Evolutionary conservation across 2,113 vertebrate species (phyloP).

Genomic region (Vombatus ursinus): DNA sequence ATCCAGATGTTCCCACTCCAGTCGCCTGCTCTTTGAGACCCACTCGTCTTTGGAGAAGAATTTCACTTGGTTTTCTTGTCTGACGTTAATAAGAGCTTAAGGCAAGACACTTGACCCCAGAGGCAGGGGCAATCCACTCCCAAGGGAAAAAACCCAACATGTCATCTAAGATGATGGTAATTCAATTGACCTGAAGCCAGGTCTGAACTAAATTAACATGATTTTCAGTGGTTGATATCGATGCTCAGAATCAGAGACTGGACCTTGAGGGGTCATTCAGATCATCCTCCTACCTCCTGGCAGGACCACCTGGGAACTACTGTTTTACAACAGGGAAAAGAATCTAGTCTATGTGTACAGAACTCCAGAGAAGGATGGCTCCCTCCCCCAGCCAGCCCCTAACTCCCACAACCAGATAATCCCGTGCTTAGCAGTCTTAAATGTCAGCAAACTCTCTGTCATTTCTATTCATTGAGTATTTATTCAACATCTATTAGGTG

Average conservation of each 20-base stretch:
- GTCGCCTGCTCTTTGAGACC: slow-evolving; percentile 18
- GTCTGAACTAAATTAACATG: not conserved
- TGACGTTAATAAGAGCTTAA: slow-evolving; percentile 36
- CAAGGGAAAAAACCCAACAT: not conserved
- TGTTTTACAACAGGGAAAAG: slow-evolving; percentile 8
- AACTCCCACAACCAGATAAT: not conserved
- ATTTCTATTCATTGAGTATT: not conserved
- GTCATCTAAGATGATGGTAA: not conserved
- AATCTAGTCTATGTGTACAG: not conserved
- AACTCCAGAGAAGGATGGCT: not conserved
- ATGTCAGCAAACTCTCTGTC: slow-evolving; percentile 26
- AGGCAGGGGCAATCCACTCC: not conserved
- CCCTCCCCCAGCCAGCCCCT: not conserved
- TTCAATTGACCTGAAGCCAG: not conserved
- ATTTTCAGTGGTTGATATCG: not conserved
- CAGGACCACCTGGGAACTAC: slow-evolving; percentile 9
- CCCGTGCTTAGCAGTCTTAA: not conserved
- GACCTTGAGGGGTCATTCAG: not conserved
- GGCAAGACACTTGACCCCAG: slow-evolving; percentile 56
- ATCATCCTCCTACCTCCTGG: not conserved
- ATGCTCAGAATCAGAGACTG: slow-evolving; percentile 37
- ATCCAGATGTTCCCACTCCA: slow-evolving; percentile 17
- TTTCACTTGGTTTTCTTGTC: slow-evolving; percentile 19
- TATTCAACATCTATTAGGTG: not conserved
- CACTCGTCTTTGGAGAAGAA: slow-evolving; percentile 5